Conservation (phyloP, 2,888 invertebrate genomes). For the Tipula lateralis region DNA sequence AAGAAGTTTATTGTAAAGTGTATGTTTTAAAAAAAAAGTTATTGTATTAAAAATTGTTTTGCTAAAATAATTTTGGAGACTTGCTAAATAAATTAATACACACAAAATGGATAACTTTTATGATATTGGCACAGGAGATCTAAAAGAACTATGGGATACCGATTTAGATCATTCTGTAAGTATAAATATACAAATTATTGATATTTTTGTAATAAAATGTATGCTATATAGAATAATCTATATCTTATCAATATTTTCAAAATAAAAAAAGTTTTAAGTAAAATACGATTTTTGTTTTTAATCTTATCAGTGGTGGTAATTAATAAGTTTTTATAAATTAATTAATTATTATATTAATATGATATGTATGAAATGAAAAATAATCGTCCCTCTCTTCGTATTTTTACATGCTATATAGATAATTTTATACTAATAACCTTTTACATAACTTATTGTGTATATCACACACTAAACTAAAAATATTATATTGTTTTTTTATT, state of each 20-base stretch:
- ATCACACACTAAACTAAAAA: not conserved
- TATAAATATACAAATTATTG: constrained; percentile 37
- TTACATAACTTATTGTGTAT: constrained; percentile 1
- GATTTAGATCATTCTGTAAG: constrained; percentile 75
- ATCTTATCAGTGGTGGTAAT: constrained; percentile 27
- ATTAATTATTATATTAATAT: constrained; percentile 20
- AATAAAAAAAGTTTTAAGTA: constrained; percentile 33
- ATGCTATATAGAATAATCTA: constrained; percentile 2
- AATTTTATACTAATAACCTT: not conserved
- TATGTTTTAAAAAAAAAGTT: not conserved
- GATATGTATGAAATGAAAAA: not conserved
- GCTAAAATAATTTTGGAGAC: not conserved
- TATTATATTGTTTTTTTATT: not conserved
- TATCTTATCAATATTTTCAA: constrained; percentile 33
- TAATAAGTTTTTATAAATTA: constrained; percentile 26
- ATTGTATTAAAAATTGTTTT: not conserved
- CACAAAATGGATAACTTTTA: constrained; percentile 65
- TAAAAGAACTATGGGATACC: constrained; percentile 77
- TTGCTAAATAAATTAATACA: not conserved
- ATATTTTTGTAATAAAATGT: constrained; percentile 33
- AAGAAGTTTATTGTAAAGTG: not conserved
- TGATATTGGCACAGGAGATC: constrained; percentile 67
- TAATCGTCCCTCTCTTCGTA: not conserved
- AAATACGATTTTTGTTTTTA: constrained; percentile 32
- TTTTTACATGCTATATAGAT: not conserved